These are phyloP conservation scores for Euphydryas editha DNA, from an alignment of 2,888 invertebrate species.

Conservation along the genomic window DNA sequence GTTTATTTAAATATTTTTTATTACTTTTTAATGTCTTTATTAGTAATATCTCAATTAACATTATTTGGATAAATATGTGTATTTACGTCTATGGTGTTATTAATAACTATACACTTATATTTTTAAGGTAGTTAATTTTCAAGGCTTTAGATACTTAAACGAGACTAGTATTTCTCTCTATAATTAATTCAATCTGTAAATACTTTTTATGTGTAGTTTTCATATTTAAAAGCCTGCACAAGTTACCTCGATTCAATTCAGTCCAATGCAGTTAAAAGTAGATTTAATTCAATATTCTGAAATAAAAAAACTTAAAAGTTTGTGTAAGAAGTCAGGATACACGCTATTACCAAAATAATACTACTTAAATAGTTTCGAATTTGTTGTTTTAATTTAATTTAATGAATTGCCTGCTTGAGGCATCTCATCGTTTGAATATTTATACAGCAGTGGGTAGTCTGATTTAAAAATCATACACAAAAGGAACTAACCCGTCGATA, in stretches of 20 bases:
- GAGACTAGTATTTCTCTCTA: too few species aligned
- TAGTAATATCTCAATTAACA: too few species aligned
- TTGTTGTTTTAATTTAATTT: constrained; percentile 18
- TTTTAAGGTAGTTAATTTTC: too few species aligned
- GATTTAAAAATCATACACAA: constrained; percentile 34
- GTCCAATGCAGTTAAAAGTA: not conserved
- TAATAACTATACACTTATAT: too few species aligned
- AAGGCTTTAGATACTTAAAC: too few species aligned
- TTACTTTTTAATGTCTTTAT: too few species aligned
- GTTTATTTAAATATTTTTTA: too few species aligned
- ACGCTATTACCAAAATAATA: constrained; percentile 9
- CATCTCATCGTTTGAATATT: constrained; percentile 27
- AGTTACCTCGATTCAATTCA: not conserved
- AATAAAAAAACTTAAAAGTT: not conserved
- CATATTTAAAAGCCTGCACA: not conserved
- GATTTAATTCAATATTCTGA: not conserved
- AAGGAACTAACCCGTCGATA: constrained; percentile 11
- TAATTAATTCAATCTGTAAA: too few species aligned
- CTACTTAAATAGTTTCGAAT: not conserved
- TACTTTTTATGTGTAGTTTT: too few species aligned
- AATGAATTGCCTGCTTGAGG: constrained; percentile 12
- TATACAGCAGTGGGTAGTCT: constrained; percentile 37
- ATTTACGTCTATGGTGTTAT: too few species aligned
- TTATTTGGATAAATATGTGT: too few species aligned
- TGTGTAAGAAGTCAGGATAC: not conserved